Evolutionary conservation across 2,888 invertebrate species (phyloP).

Genomic region (Gisinianus flammeolus): DNA sequence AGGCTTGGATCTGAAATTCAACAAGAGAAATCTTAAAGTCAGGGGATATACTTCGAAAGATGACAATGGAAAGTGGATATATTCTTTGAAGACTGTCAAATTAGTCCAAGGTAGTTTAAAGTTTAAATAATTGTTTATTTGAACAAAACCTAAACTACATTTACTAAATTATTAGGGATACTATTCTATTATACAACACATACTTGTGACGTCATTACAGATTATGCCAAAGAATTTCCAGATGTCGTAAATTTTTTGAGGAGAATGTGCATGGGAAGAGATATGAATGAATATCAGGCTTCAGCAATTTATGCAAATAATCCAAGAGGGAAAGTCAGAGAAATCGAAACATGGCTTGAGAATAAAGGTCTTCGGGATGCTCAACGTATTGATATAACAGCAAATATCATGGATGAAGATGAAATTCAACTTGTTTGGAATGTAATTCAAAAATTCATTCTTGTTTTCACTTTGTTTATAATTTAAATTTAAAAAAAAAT

Average conservation of each 20-base stretch:
- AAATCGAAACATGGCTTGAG: constrained; percentile 56
- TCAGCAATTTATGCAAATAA: constrained; percentile 60
- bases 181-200: too few species aligned
- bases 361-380: constrained; percentile 50
- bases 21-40: constrained; percentile 75
- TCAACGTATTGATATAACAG: constrained; percentile 52
- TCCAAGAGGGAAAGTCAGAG: constrained; percentile 44
- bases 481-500: too few species aligned
- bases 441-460: too few species aligned
- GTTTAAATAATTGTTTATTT: too few species aligned
- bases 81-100: constrained; percentile 76
- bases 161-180: too few species aligned
- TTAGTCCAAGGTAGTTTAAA: constrained; percentile 66
- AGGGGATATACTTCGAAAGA: constrained; percentile 77
- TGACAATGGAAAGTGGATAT: constrained; percentile 71
- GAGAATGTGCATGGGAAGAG: constrained; percentile 55
- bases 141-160: too few species aligned
- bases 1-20: constrained; percentile 90
- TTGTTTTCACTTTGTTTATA: too few species aligned
- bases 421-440: constrained; percentile 56
- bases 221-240: constrained; percentile 75
- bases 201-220: constrained; percentile 48
- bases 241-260: constrained; percentile 72
- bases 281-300: constrained; percentile 61
- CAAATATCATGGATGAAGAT: constrained; percentile 58